These are phyloP conservation scores for Callocephalon fimbriatum DNA, from an alignment of 2,113 vertebrate genomes.

Conservation along the genomic window DNA sequence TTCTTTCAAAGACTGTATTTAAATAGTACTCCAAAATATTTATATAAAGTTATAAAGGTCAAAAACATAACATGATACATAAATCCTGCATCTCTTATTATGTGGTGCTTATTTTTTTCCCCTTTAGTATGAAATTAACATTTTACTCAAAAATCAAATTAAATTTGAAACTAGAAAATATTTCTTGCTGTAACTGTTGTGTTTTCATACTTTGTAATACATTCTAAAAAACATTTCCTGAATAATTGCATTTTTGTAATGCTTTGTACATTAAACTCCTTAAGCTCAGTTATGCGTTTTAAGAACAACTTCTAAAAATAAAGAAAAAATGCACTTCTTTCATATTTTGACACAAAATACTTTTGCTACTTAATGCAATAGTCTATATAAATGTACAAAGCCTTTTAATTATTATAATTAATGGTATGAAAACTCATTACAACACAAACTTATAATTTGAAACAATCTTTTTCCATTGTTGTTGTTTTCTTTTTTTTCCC, in stretches of 20 bases:
- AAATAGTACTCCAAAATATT: neutral
- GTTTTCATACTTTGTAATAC: neutral
- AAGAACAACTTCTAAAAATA: neutral
- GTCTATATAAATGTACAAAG: neutral
- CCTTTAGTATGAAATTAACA: neutral
- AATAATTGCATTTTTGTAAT: neutral
- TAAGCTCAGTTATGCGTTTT: neutral
- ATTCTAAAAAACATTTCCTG: neutral
- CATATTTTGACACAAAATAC: neutral
- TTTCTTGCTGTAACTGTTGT: neutral
- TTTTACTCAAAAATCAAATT: neutral
- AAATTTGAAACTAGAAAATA: neutral
- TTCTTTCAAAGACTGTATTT: neutral
- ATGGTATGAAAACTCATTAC: neutral
- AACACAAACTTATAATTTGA: neutral
- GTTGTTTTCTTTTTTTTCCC: rapidly evolving
- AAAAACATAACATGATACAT: neutral
- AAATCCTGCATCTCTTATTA: neutral
- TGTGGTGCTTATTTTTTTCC: neutral
- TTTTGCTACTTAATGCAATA: neutral
- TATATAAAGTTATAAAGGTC: neutral
- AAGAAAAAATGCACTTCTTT: neutral
- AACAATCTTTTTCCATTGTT: neutral
- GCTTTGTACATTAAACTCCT: neutral
- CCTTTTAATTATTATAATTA: neutral